phyloP scores from a whole-genome alignment of 1,140 invertebrate species.

The Drosophila bipectinata region DNA sequence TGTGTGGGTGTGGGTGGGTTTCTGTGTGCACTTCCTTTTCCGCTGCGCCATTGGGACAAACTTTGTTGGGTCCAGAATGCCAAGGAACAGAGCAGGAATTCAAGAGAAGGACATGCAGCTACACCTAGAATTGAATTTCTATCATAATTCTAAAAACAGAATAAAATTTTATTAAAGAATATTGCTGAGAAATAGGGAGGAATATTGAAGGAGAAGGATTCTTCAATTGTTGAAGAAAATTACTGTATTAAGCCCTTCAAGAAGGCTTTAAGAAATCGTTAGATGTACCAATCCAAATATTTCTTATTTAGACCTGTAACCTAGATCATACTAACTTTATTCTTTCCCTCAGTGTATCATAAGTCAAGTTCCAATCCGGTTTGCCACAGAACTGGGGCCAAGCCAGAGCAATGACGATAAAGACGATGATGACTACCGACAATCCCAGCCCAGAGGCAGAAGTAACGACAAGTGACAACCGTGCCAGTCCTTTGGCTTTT shows the following conservation, averaged over 20 bases:
- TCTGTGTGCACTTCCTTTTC: slow-evolving; percentile 68
- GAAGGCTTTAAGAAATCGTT: no score
- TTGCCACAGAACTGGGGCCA: slow-evolving; percentile 20
- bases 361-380: slow-evolving; percentile 72
- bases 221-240: no score
- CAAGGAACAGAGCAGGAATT: slow-evolving; percentile 7
- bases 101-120: slow-evolving; percentile 2
- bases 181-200: no score
- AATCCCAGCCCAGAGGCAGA: slow-evolving; percentile 20
- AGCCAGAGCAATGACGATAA: slow-evolving; percentile 22
- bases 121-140: not conserved
- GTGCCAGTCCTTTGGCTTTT: slow-evolving; percentile 62
- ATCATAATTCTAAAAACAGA: no score
- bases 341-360: slow-evolving; percentile 25
- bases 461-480: slow-evolving; percentile 48
- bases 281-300: no score
- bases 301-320: no score
- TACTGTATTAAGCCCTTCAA: no score
- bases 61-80: slow-evolving; percentile 44
- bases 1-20: not conserved
- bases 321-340: not conserved
- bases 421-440: slow-evolving; percentile 41
- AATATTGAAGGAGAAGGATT: not conserved
- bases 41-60: slow-evolving; percentile 63
- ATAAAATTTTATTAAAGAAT: no score